A percentile compares a stretch with the other conserved stretches of the same genome.
Conservation (phyloP, 92 coral and sea anemone species). For the Phenganax stokvisi region DNA sequence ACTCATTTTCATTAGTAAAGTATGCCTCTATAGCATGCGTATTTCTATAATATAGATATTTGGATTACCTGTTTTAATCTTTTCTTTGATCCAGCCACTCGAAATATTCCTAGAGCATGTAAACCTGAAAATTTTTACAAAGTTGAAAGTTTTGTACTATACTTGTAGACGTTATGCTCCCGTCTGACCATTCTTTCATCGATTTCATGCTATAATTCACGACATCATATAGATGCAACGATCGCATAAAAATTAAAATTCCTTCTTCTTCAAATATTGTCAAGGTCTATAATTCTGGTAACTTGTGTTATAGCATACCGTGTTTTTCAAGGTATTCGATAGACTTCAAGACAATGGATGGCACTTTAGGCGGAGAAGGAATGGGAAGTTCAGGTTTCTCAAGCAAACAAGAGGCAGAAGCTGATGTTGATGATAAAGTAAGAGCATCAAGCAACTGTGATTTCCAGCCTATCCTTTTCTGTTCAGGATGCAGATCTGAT, state of each 20-base stretch:
- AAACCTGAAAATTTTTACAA: conserved; percentile 52
- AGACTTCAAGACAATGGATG: conserved; percentile 80
- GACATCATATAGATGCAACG: too few relatives aligned
- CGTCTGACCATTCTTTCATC: too few relatives aligned
- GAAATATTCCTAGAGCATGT: conserved; percentile 83
- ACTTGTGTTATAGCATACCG: conserved; percentile 54
- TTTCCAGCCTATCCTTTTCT: conserved; percentile 49
- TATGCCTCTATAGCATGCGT: conserved; percentile 10
- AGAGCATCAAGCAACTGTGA: conserved; percentile 89
- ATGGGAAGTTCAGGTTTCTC: conserved; percentile 64
- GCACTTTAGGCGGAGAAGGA: conserved; percentile 77
- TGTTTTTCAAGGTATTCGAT: conserved; percentile 74
- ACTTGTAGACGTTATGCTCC: too few relatives aligned
- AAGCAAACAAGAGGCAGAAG: conserved; percentile 84
- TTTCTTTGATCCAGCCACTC: conserved; percentile 94
- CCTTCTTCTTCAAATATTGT: too few relatives aligned
- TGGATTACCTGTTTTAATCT: conserved; percentile 74
- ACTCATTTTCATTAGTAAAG: background rate
- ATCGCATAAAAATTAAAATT: too few relatives aligned
- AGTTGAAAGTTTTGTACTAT: background rate
- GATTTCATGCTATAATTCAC: too few relatives aligned
- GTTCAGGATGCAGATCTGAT: conserved; percentile 13
- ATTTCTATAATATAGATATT: background rate
- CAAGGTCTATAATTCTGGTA: background rate
- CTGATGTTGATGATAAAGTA: conserved; percentile 84